Evolutionary conservation across 2,113 vertebrate genomes (phyloP).

Genomic region (Microcebus lehilahytsara): DNA sequence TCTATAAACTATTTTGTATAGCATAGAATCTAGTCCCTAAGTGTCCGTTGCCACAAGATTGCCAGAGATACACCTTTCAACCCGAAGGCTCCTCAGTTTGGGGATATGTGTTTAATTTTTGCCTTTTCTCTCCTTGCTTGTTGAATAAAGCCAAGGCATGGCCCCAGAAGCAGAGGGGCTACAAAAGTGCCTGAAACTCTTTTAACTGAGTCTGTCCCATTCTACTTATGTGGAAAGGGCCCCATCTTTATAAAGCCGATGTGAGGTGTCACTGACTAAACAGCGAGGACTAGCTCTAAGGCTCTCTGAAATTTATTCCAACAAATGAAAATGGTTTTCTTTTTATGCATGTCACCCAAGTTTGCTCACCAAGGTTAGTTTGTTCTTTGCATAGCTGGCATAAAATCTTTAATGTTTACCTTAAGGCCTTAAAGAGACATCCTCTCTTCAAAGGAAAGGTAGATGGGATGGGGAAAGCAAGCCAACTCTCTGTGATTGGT

Average conservation of each 20-base stretch:
- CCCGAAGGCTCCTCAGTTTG: background rate
- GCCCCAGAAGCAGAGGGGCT: background rate
- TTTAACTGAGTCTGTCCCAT: background rate
- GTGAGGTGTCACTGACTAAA: background rate
- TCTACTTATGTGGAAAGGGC: background rate
- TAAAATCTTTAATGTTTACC: background rate
- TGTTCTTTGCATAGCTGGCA: background rate
- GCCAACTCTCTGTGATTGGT: constrained; percentile 26
- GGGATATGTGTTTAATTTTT: background rate
- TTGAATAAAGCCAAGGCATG: background rate
- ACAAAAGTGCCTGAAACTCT: background rate
- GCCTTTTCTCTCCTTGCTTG: background rate
- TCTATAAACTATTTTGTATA: background rate
- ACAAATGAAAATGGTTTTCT: background rate
- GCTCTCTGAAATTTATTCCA: constrained; percentile 3
- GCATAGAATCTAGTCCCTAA: background rate
- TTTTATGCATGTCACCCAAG: background rate
- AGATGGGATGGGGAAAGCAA: constrained; percentile 17
- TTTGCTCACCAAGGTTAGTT: background rate
- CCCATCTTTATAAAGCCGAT: background rate
- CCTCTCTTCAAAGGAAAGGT: background rate
- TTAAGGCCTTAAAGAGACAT: background rate
- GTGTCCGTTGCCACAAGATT: background rate
- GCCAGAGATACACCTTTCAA: background rate
- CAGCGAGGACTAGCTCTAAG: background rate